phyloP scores from a whole-genome alignment of 2,888 invertebrate genomes.

The Lottia scabra region DNA sequence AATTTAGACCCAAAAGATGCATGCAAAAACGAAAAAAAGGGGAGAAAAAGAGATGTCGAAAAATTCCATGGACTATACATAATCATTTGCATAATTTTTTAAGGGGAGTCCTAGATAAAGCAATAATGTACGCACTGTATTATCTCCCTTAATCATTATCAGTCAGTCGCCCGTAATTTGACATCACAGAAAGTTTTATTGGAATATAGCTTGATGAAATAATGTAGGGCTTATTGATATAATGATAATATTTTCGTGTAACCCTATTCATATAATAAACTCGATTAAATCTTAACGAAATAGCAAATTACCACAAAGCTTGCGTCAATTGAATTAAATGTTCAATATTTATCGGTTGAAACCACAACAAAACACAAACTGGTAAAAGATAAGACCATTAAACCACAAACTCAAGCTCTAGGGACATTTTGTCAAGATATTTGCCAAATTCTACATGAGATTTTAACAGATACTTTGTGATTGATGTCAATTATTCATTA shows the following conservation, averaged over 20 bases:
- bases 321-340: slow-evolving; percentile 3
- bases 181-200: too few species aligned
- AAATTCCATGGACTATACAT: too few species aligned
- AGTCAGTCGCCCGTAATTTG: too few species aligned
- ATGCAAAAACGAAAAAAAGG: too few species aligned
- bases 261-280: background rate
- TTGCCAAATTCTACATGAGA: background rate
- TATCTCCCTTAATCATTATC: too few species aligned
- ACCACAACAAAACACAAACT: background rate
- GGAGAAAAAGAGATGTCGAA: too few species aligned
- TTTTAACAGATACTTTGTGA: background rate
- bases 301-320: background rate
- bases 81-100: too few species aligned
- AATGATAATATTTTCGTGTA: background rate
- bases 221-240: background rate
- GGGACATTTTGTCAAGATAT: slow-evolving; percentile 3
- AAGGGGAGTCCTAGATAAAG: too few species aligned
- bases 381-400: background rate
- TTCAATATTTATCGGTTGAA: background rate
- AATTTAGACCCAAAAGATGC: too few species aligned
- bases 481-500: slow-evolving; percentile 1
- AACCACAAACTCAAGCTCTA: background rate
- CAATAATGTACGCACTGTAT: too few species aligned
- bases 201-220: too few species aligned
- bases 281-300: background rate